Evolutionary conservation across 2,113 vertebrate species (phyloP).

Genomic region (Morone saxatilis): DNA sequence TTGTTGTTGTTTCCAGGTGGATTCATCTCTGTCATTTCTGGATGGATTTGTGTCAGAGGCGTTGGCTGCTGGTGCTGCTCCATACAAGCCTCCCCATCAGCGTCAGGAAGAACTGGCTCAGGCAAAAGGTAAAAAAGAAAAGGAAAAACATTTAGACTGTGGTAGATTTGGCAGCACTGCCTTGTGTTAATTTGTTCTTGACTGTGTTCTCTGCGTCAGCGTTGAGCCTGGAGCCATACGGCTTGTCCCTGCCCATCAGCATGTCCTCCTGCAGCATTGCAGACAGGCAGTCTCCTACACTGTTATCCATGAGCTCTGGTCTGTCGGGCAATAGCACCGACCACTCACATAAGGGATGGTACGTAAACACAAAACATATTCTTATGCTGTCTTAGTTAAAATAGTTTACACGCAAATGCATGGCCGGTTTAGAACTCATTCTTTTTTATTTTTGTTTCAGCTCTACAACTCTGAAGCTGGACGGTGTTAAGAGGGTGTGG

Average conservation of each 20-base stretch:
- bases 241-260: slow-evolving; percentile 89
- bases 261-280: slow-evolving; percentile 87
- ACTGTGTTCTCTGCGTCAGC: slow-evolving; percentile 81
- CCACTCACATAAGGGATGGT: slow-evolving; percentile 88
- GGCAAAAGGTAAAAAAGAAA: slow-evolving; percentile 88
- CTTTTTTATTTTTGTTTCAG: slow-evolving; percentile 70
- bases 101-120: slow-evolving; percentile 93
- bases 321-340: slow-evolving; percentile 91
- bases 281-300: slow-evolving; percentile 93
- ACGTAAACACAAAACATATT: slow-evolving; percentile 65
- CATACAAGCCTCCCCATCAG: slow-evolving; percentile 96
- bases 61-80: slow-evolving; percentile 89
- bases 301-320: slow-evolving; percentile 91
- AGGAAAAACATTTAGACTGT: background rate
- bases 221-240: slow-evolving; percentile 94
- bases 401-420: background rate
- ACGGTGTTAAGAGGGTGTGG: slow-evolving; percentile 93
- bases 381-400: background rate
- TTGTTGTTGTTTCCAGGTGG: slow-evolving; percentile 84
- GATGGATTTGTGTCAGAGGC: slow-evolving; percentile 96
- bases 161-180: background rate
- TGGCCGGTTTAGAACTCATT: background rate
- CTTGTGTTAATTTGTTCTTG: slow-evolving; percentile 39
- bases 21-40: slow-evolving; percentile 96
- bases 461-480: slow-evolving; percentile 88